A percentile compares a stretch with the other conserved stretches of the same genome.
These are phyloP conservation scores for Cryptophagus acutangulus DNA, from an alignment of 2,888 invertebrate genomes.

Conservation along the genomic window DNA sequence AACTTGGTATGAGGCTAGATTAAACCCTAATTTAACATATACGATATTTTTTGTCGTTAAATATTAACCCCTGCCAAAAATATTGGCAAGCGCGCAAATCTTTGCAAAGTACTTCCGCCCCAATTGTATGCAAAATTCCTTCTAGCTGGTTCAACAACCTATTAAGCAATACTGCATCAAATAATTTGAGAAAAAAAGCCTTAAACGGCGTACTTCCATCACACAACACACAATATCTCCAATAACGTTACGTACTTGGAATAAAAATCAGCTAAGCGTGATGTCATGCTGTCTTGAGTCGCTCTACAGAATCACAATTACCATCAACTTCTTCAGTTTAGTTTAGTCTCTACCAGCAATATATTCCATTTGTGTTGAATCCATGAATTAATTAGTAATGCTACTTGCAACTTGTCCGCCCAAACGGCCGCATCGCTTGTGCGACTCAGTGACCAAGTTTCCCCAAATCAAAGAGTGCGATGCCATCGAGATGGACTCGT, in stretches of 20 bases:
- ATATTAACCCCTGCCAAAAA: too few relatives aligned
- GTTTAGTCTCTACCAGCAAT: background rate
- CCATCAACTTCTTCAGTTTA: slow-evolving; percentile 5
- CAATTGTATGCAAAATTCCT: too few relatives aligned
- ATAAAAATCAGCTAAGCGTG: slow-evolving; percentile 44
- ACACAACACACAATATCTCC: slow-evolving; percentile 23
- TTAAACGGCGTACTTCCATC: slow-evolving; percentile 31
- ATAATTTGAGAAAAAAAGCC: too few relatives aligned
- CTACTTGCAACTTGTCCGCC: slow-evolving; percentile 36
- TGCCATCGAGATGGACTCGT: slow-evolving; percentile 46
- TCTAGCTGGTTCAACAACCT: too few relatives aligned
- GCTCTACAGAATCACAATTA: slow-evolving; percentile 44
- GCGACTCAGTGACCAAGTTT: slow-evolving; percentile 33
- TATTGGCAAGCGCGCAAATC: too few relatives aligned
- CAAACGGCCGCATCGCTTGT: slow-evolving; percentile 37
- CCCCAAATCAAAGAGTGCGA: slow-evolving; percentile 34
- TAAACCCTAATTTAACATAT: too few relatives aligned
- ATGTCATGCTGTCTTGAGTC: slow-evolving; percentile 46
- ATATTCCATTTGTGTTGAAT: background rate
- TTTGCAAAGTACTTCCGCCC: too few relatives aligned
- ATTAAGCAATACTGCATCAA: too few relatives aligned
- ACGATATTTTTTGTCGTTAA: too few relatives aligned
- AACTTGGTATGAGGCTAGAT: too few relatives aligned
- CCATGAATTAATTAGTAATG: slow-evolving; percentile 24
- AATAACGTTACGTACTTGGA: slow-evolving; percentile 35